Evolutionary conservation across 2,113 vertebrate species (phyloP).

Genomic region (Sterna hirundo): DNA sequence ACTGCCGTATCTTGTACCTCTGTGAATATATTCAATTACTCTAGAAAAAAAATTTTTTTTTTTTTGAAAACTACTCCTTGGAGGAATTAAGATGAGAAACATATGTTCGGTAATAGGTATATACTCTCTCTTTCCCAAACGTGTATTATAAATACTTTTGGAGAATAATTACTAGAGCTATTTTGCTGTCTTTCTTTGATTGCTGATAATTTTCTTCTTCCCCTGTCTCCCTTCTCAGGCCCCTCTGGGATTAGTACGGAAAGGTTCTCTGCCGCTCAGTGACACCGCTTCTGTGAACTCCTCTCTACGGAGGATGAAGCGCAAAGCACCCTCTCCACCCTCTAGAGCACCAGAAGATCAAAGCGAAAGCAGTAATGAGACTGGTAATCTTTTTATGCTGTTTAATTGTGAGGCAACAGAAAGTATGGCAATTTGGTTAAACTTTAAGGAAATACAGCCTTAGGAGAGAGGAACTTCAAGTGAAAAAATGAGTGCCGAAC

Average conservation of each 20-base stretch:
- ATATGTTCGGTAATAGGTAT: neutral
- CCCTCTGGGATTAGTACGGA: constrained; percentile 53
- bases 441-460: neutral
- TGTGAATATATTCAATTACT: constrained; percentile 2
- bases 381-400: constrained; percentile 62
- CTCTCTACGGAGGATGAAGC: constrained; percentile 89
- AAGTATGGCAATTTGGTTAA: neutral
- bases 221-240: neutral
- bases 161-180: neutral
- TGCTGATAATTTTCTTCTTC: neutral
- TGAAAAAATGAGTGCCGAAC: neutral
- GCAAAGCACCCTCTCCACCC: constrained; percentile 90
- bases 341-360: constrained; percentile 66
- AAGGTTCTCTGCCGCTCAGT: constrained; percentile 73
- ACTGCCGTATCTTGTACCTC: neutral
- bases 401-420: neutral
- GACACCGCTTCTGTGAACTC: constrained; percentile 73
- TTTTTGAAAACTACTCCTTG: neutral
- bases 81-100: neutral
- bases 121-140: neutral
- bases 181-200: neutral
- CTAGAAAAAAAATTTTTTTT: neutral
- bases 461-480: neutral
- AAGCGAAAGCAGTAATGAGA: constrained; percentile 39
- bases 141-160: neutral